These are phyloP conservation scores for Apostichopus californicus DNA, from an alignment of 35 echinoderm and acorn worm genomes.

Conservation along the genomic window DNA sequence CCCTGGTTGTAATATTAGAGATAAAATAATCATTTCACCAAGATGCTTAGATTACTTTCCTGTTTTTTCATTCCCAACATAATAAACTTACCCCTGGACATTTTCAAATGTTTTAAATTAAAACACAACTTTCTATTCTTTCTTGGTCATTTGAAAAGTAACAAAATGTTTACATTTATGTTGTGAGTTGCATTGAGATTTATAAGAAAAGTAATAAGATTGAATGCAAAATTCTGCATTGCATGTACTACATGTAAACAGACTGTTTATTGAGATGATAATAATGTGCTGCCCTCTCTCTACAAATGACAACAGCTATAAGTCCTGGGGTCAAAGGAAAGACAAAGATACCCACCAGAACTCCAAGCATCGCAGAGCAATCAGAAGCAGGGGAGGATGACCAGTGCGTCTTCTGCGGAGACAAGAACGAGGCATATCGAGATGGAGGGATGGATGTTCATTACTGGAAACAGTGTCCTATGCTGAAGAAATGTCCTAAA, in stretches of 20 bases:
- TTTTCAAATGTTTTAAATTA: too few relatives aligned
- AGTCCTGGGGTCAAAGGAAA: neutral
- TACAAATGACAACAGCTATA: neutral
- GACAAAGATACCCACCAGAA: slow-evolving; percentile 69
- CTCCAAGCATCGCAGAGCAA: slow-evolving; percentile 85
- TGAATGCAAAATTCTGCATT: neutral
- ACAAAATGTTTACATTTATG: neutral
- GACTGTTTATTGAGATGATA: neutral
- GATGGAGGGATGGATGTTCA: slow-evolving; percentile 91
- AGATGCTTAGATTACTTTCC: neutral
- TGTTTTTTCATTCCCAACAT: neutral
- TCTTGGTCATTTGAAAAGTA: too few relatives aligned
- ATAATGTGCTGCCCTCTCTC: neutral
- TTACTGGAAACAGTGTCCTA: slow-evolving; percentile 97
- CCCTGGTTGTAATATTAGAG: too few relatives aligned
- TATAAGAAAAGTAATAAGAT: neutral
- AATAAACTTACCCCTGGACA: too few relatives aligned
- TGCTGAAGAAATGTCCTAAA: slow-evolving; percentile 84
- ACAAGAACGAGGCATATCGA: slow-evolving; percentile 80
- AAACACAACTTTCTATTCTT: too few relatives aligned
- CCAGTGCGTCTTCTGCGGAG: slow-evolving; percentile 89
- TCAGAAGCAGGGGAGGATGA: slow-evolving; percentile 88
- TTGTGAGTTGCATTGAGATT: neutral
- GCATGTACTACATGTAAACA: neutral
- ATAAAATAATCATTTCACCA: neutral